Evolutionary conservation across 2,797 vertebrate species (phyloP).

Genomic region (Falco naumanni): DNA sequence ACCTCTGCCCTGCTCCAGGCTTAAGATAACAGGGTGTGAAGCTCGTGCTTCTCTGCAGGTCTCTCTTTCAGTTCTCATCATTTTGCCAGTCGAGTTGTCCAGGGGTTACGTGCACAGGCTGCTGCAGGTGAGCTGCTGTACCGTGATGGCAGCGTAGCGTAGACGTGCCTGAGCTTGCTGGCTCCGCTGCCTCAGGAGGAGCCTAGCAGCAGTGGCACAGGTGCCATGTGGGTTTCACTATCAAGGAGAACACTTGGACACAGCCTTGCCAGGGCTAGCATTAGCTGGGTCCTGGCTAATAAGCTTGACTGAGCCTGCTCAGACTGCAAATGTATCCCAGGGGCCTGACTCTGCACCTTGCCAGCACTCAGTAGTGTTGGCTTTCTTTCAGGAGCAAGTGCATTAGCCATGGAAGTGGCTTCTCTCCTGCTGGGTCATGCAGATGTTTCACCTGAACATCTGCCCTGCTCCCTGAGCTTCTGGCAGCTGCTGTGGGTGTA

Average conservation of each 20-base stretch:
- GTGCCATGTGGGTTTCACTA: neutral
- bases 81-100: neutral
- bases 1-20: neutral
- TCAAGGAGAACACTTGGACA: neutral
- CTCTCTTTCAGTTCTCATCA: neutral
- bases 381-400: neutral
- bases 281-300: neutral
- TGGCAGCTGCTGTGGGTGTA: neutral
- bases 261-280: neutral
- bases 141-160: accelerated
- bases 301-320: neutral
- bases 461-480: neutral
- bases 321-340: neutral
- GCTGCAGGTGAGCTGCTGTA: neutral
- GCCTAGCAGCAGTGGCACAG: neutral
- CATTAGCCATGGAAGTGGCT: neutral
- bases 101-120: neutral
- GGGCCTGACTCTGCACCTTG: neutral
- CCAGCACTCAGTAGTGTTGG: neutral
- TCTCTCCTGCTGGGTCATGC: neutral
- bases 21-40: neutral
- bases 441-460: neutral
- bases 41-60: neutral
- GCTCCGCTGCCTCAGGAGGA: neutral
- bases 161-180: neutral